Evolutionary conservation across 2,113 vertebrate species (phyloP).

Genomic region (Oxygymnocypris stewartii): DNA sequence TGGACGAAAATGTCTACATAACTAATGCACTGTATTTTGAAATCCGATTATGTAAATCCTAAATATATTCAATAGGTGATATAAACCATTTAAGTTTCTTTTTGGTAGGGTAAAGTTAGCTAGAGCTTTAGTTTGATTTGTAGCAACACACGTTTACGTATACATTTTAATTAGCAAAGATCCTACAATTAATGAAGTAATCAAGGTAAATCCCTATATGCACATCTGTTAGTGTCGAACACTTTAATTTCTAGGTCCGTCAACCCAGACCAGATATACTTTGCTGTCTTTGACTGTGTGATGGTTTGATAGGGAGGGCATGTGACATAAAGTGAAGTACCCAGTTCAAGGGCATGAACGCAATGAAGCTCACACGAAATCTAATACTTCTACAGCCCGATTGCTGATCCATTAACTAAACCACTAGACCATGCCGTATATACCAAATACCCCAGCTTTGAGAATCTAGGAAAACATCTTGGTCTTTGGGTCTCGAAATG

Average conservation of each 20-base stretch:
- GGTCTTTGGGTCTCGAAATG: neutral
- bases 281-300: neutral
- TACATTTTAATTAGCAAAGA: neutral
- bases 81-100: neutral
- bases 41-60: neutral
- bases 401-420: constrained; percentile 28
- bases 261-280: neutral
- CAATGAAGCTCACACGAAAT: neutral
- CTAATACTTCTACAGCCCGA: neutral
- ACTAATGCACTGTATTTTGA: neutral
- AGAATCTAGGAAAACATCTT: neutral
- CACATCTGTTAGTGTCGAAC: neutral
- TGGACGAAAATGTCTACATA: neutral
- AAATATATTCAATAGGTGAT: neutral
- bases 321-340: neutral
- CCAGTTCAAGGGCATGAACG: neutral
- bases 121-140: neutral
- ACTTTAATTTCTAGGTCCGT: neutral
- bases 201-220: neutral
- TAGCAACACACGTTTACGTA: neutral
- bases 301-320: neutral
- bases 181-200: neutral
- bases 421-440: neutral
- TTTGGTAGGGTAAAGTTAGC: neutral
- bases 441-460: neutral